Percentiles rank a stretch among this genome's conserved stretches.
Conservation (phyloP, 2,113 vertebrate species). For the Panthera uncia region DNA sequence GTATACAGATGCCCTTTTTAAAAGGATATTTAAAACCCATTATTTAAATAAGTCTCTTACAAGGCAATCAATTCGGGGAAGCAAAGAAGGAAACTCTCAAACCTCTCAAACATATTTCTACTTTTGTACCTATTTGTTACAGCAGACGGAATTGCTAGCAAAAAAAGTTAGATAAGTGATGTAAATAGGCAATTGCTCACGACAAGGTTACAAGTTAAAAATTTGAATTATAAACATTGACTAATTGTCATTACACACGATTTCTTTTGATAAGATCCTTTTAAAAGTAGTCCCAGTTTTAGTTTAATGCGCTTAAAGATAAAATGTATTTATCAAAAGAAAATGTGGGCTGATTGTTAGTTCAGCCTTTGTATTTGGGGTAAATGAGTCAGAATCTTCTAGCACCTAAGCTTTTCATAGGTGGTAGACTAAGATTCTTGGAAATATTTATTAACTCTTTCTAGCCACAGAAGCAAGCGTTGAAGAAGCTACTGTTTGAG, state of each 20-base stretch:
- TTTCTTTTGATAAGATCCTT: constrained; percentile 67
- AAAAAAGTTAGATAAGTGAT: not conserved
- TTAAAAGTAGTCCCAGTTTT: constrained; percentile 62
- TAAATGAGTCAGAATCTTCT: constrained; percentile 57
- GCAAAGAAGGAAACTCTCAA: constrained; percentile 9
- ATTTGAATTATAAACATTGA: constrained; percentile 66
- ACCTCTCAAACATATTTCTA: constrained; percentile 10
- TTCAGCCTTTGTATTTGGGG: constrained; percentile 47
- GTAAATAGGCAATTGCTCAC: not conserved
- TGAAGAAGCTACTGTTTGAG: not conserved
- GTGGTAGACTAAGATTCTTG: constrained; percentile 24
- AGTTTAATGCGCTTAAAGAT: constrained; percentile 71
- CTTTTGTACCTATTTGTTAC: not conserved
- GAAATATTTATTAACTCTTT: constrained; percentile 56
- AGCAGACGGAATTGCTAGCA: not conserved
- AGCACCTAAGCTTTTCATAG: constrained; percentile 45
- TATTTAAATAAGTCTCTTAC: constrained; percentile 52
- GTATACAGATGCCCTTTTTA: constrained; percentile 30
- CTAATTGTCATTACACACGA: constrained; percentile 44
- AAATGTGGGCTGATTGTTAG: constrained; percentile 63
- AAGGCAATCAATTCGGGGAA: not conserved
- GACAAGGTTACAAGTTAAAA: constrained; percentile 38
- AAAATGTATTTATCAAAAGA: constrained; percentile 67
- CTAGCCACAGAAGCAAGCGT: not conserved
- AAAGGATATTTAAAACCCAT: constrained; percentile 65